phyloP scores from a whole-genome alignment of 2,888 invertebrate genomes.

The Rhimphoctona megacephalus region DNA sequence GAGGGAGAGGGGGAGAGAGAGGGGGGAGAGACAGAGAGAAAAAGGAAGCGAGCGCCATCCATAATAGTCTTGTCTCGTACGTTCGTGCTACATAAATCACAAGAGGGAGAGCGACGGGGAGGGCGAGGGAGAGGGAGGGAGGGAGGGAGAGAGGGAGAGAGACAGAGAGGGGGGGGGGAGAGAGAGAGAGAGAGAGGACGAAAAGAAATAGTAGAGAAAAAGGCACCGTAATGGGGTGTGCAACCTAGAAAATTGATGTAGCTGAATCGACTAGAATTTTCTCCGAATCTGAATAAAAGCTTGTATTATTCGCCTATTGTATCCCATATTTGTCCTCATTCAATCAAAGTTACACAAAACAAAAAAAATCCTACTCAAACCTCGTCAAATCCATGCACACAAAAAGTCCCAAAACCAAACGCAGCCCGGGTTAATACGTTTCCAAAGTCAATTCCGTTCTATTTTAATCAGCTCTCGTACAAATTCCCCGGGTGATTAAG shows the following conservation, averaged over 20 bases:
- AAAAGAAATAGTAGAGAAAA: conserved; percentile 34
- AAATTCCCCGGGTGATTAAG: neutral
- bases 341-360: neutral
- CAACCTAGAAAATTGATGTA: conserved; percentile 40
- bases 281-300: neutral
- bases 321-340: neutral
- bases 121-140: too few species aligned
- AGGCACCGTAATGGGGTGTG: conserved; percentile 32
- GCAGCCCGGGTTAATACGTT: neutral
- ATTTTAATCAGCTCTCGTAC: neutral
- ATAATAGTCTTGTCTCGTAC: conserved; percentile 54
- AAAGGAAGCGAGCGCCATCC: conserved; percentile 44
- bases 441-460: neutral
- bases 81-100: conserved; percentile 56
- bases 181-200: neutral
- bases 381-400: neutral
- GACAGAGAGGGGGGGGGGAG: too few species aligned
- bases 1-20: conserved; percentile 4
- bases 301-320: neutral
- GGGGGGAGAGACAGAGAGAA: neutral
- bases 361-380: neutral
- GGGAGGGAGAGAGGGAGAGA: too few species aligned
- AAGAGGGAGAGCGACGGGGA: neutral
- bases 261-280: conserved; percentile 38
- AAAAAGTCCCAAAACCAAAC: neutral